Conservation (phyloP, 2,797 vertebrate species). For the Cuculus canorus region DNA sequence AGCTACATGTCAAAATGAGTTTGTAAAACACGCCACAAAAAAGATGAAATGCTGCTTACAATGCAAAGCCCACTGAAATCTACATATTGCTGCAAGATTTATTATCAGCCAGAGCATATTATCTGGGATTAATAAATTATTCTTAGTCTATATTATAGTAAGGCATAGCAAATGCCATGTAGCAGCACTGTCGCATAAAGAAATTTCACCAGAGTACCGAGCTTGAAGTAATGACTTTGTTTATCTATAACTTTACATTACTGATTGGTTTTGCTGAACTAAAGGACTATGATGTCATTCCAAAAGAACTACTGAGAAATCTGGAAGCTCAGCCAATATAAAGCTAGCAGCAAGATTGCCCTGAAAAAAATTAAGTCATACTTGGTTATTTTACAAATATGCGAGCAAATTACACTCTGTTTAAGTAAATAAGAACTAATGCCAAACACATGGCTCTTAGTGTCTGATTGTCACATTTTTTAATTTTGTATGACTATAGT, state of each 20-base stretch:
- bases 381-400: constrained; percentile 32
- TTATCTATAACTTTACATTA: constrained; percentile 53
- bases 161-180: constrained; percentile 3
- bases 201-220: neutral
- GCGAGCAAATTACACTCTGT: neutral
- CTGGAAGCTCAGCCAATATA: neutral
- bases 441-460: neutral
- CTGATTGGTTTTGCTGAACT: constrained; percentile 33
- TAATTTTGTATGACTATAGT: neutral
- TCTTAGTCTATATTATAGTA: neutral
- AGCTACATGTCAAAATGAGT: constrained; percentile 5
- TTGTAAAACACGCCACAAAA: neutral
- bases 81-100: constrained; percentile 24
- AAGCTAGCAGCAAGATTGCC: neutral
- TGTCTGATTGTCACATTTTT: neutral
- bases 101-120: constrained; percentile 16
- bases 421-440: constrained; percentile 9
- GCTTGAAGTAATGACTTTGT: constrained; percentile 40
- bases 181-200: neutral
- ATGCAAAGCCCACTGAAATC: constrained; percentile 22
- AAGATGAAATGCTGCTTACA: constrained; percentile 24
- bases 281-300: constrained; percentile 6
- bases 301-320: constrained; percentile 3
- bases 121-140: constrained; percentile 53
- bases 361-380: constrained; percentile 19